Evolutionary conservation across 2,797 vertebrate species (phyloP).

Genomic region (Sebastes vulpes): DNA sequence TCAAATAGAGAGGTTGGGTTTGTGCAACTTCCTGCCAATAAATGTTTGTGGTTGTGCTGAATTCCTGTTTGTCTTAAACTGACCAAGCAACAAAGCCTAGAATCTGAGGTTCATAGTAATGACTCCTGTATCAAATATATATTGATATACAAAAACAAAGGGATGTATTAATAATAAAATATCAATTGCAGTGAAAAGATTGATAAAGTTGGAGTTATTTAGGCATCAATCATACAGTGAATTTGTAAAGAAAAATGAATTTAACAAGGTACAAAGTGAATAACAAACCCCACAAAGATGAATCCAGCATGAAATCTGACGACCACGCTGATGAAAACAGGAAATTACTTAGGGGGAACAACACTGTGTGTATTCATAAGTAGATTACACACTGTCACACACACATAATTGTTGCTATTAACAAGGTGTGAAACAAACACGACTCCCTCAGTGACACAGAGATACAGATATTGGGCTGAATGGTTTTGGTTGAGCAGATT

Average conservation of each 20-base stretch:
- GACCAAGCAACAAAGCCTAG: not conserved
- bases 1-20: constrained; percentile 4
- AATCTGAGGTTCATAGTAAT: not conserved
- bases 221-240: not conserved
- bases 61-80: constrained; percentile 27
- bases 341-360: not conserved
- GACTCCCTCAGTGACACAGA: not conserved
- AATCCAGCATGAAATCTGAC: not conserved
- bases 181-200: not conserved
- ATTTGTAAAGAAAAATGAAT: not conserved
- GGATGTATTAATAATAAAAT: not conserved
- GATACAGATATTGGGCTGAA: not conserved
- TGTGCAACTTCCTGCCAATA: constrained; percentile 41
- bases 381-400: not conserved
- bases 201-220: not conserved
- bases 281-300: not conserved
- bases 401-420: not conserved
- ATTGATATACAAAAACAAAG: not conserved
- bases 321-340: not conserved
- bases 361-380: not conserved
- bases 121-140: not conserved
- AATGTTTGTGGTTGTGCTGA: constrained; percentile 27
- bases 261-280: not conserved
- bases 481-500: constrained; percentile 11
- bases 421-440: not conserved